Evolutionary conservation across 2,888 invertebrate genomes (phyloP), one percentile per base, ranked within the genome.

Genomic region (Petrolisthes manimaculis): DNA sequence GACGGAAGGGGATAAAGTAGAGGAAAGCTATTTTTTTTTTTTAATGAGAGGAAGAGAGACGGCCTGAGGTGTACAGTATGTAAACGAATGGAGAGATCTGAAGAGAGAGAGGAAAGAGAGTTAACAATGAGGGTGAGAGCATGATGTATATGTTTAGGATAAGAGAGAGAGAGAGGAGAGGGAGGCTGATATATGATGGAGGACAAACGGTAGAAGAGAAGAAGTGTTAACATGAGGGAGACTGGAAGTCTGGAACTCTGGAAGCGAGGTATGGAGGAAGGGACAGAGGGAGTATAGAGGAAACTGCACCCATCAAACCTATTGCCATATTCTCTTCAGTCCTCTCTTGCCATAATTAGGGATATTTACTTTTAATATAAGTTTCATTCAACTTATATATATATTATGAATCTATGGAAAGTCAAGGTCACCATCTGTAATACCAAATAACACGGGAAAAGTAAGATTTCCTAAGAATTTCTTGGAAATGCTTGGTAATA

Each of bases 221-320:
- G 61, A 61, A 81, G 81, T 61, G 81, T 61, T 56, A 81, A 61
- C 55, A 61, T 61, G 81, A 81, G 81, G 61, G 81, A 81, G 69
- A 82, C 55, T 69, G 82, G 69, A 56, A 24, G 37, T n/a, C 18
- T 81, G 37, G 6, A 37, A 81, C 24, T 24, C 81, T 61, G 67
- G 18, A 61, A n/a, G 71, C 6, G n/a, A 12, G n/a, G 6, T 14
- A 71, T 14, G n/a, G 71, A 71, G 71, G n/a, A n/a, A n/a, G 71
- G n/a, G 14, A 71, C 4, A 71, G 21, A 71, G 71, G n/a, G 71
- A n/a, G 6, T 71, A 21, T 71, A 71, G 71, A 71, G 71, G 71
- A 71, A 71, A 71, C 71, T 71, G 71, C 71, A 18, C 71, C 71
- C 71, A 71, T 71, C 71, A 71, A 12, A 71, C 21, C 74, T 53